phyloP scores from a whole-genome alignment of 2,888 invertebrate genomes.

The Catocala sponsa region DNA sequence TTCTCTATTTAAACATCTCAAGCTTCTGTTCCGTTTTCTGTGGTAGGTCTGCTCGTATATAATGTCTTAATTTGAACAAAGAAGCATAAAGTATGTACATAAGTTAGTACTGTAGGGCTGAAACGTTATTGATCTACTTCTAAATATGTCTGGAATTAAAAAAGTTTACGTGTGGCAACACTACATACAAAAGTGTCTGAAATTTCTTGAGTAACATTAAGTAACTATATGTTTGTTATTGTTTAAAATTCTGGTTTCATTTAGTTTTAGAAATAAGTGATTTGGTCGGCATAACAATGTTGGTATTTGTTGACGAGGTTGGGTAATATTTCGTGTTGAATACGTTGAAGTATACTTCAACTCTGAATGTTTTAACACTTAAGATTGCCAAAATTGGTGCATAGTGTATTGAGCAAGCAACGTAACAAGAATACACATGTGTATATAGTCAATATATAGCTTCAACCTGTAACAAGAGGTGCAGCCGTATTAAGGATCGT shows the following conservation, averaged over 20 bases:
- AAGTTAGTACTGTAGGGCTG: too few species aligned
- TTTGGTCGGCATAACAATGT: constrained; percentile 40
- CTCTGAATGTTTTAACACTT: not conserved
- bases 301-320: constrained; percentile 22
- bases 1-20: too few species aligned
- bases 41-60: too few species aligned
- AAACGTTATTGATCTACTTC: too few species aligned
- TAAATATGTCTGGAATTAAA: too few species aligned
- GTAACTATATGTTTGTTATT: constrained; percentile 21
- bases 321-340: constrained; percentile 32
- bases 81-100: too few species aligned
- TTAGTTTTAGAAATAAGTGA: constrained; percentile 15
- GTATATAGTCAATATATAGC: not conserved
- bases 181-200: not conserved
- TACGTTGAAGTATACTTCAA: constrained; percentile 5
- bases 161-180: not conserved
- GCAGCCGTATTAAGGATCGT: too few species aligned
- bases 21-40: too few species aligned
- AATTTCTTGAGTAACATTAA: not conserved
- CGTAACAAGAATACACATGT: not conserved
- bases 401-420: not conserved
- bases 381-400: constrained; percentile 2
- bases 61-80: too few species aligned
- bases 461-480: too few species aligned
- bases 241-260: constrained; percentile 21